phyloP scores from a whole-genome alignment of 2,113 vertebrate genomes.

The Gavia stellata region DNA sequence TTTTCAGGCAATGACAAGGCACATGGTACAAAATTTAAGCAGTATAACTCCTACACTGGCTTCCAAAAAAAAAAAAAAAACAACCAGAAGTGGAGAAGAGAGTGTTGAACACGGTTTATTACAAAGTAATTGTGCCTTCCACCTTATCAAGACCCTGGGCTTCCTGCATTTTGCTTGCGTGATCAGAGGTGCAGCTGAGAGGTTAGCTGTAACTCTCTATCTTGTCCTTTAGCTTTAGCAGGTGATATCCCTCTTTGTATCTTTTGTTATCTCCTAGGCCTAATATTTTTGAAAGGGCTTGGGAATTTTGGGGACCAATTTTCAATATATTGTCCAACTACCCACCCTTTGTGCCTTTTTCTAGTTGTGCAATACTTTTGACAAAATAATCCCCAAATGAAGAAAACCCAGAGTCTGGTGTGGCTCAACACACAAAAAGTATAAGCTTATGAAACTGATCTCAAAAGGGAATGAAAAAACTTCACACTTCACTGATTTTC shows the following conservation, averaged over 20 bases:
- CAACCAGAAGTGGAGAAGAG: neutral
- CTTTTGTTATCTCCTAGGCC: neutral
- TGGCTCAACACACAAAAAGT: neutral
- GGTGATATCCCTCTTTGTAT: neutral
- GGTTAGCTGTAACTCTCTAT: neutral
- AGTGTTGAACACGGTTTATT: neutral
- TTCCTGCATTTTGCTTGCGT: neutral
- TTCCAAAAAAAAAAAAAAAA: neutral
- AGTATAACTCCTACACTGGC: neutral
- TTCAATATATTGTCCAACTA: neutral
- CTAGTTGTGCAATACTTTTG: neutral
- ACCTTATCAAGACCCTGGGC: neutral
- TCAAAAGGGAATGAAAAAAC: neutral
- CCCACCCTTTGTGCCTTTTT: neutral
- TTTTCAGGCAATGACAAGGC: constrained; percentile 18
- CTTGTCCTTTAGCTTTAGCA: neutral
- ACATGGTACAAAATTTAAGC: neutral
- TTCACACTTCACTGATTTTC: neutral
- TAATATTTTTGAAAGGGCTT: neutral
- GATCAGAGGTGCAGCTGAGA: neutral
- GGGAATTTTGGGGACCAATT: neutral
- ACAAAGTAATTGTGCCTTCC: neutral
- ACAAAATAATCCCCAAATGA: neutral
- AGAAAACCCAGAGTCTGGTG: neutral
- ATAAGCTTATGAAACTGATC: neutral